Conservation (phyloP, 1,140 invertebrate genomes). For the Whitmania pigra region DNA sequence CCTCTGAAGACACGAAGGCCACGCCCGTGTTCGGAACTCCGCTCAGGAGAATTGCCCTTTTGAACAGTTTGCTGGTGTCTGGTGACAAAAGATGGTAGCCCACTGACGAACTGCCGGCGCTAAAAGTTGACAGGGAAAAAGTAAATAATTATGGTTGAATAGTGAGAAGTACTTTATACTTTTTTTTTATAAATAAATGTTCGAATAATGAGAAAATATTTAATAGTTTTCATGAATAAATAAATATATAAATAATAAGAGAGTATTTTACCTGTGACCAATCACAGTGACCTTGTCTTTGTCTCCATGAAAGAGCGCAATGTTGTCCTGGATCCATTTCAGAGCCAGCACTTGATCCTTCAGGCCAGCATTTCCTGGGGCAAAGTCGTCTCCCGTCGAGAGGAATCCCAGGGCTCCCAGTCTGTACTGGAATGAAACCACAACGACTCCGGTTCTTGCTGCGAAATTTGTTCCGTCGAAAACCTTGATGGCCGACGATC, state of each 20-base stretch:
- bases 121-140: conserved; percentile 32
- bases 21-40: no score
- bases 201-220: no score
- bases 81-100: no score
- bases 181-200: no score
- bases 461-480: conserved; percentile 31
- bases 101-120: conserved; percentile 39
- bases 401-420: conserved; percentile 74
- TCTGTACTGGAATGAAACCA: conserved; percentile 83
- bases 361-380: conserved; percentile 50
- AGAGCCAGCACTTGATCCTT: conserved; percentile 53
- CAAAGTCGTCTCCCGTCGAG: neutral
- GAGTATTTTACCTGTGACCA: conserved; percentile 27
- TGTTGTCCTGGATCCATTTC: conserved; percentile 47
- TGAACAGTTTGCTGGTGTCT: no score
- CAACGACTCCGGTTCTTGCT: conserved; percentile 58
- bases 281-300: conserved; percentile 31
- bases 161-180: no score
- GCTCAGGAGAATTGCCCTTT: no score
- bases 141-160: no score
- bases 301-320: conserved; percentile 33
- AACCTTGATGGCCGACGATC: no score
- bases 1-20: no score
- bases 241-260: no score
- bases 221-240: no score